Conservation (phyloP, 2,797 vertebrate species). For the Eulemur rubriventer region DNA sequence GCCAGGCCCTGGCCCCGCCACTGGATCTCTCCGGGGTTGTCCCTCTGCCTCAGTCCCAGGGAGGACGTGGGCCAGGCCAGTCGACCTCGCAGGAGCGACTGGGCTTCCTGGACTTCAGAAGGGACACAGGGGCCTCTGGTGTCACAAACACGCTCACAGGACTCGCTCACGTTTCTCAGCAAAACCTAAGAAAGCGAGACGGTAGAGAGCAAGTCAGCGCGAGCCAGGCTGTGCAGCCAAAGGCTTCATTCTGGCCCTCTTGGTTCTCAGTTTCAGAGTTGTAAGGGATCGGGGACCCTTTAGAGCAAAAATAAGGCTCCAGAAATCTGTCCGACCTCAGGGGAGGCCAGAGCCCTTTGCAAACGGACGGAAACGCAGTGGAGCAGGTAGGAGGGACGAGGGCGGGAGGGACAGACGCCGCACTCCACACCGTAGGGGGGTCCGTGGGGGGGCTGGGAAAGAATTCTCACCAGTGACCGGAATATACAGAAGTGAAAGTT, state of each 20-base stretch:
- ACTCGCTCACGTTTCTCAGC: rapidly evolving
- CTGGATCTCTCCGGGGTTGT: too few relatives aligned
- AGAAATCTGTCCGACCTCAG: neutral
- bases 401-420: neutral
- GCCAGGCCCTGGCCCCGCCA: neutral
- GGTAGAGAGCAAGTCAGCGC: rapidly evolving
- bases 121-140: rapidly evolving
- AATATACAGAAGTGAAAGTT: too few relatives aligned
- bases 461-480: too few relatives aligned
- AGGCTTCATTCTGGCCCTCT: rapidly evolving
- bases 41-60: neutral
- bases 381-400: too few relatives aligned
- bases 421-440: neutral
- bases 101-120: rapidly evolving
- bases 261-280: neutral
- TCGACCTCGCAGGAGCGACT: rapidly evolving
- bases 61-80: neutral
- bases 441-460: too few relatives aligned
- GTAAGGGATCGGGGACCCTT: too few relatives aligned
- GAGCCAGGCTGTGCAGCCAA: rapidly evolving
- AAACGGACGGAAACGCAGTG: too few relatives aligned
- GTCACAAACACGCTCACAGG: rapidly evolving
- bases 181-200: neutral
- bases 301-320: neutral
- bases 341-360: neutral